Conservation (phyloP, 1,140 invertebrate genomes). For the Cydia amplana region DNA sequence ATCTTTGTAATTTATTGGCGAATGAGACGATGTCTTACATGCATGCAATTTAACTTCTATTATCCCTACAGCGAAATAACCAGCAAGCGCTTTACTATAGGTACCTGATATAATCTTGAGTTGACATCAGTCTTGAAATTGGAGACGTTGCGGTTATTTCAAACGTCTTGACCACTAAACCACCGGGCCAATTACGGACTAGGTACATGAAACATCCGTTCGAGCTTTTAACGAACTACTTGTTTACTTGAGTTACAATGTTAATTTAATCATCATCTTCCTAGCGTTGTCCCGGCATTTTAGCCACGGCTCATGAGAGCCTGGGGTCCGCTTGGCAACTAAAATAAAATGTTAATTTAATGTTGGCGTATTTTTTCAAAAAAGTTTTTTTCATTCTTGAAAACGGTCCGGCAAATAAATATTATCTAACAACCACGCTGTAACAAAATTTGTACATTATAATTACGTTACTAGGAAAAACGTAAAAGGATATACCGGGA, state of each 20-base stretch:
- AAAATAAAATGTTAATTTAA: neutral
- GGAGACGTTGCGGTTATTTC: neutral
- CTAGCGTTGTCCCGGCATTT: no score
- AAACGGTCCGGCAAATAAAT: neutral
- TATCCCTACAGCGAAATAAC: no score
- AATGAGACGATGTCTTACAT: no score
- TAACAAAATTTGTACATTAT: neutral
- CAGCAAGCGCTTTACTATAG: no score
- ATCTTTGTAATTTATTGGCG: no score
- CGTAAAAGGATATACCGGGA: neutral
- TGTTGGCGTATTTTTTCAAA: neutral
- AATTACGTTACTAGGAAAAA: neutral
- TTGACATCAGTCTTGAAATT: constrained; percentile 1
- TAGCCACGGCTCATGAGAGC: no score
- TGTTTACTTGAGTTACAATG: neutral
- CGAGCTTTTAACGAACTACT: neutral
- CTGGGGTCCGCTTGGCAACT: no score
- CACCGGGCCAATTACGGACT: neutral
- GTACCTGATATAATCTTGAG: neutral
- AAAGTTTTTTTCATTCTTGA: neutral
- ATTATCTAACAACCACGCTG: neutral
- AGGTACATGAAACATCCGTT: neutral
- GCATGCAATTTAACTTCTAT: no score
- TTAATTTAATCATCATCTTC: no score
- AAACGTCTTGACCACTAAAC: neutral